Evolutionary conservation across 2,113 vertebrate genomes (phyloP), one percentile per base, ranked within the genome.

Genomic region (Zapornia atra): DNA sequence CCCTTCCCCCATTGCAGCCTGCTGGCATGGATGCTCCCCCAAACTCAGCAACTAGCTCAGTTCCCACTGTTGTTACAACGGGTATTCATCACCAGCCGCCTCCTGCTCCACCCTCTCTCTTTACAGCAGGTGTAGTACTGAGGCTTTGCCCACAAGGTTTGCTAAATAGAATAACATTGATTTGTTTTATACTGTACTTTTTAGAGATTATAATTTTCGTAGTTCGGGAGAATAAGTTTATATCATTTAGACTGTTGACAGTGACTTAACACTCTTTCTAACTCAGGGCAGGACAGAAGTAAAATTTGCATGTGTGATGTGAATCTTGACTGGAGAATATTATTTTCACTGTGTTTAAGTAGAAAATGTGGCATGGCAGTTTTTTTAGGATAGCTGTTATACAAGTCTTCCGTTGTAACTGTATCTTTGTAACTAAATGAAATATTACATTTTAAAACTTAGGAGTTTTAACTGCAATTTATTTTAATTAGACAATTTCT

Each of bases 1-100:
- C 99, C 4, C 98, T 99, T 94, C 99, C 99, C 93, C 98, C 99
- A 21, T 90, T 99, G 72, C 99, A 99, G 92, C 99, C 99, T 56
- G 98, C 99, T 95, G 99, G 99, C 90, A 99, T 99, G 99, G 99
- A 99, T 95, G 99, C 98, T 42, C 99, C 99, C 73, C 99, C 99
- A 76, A 99, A 98, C 86, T 99, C 99, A 86, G 99, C 99, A 84
- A 99, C 99, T 86, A 99, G 99, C 97, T 98, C 99, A 46, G 99
- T 99, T 96, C 99, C 99, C 90, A 98, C 99, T 75, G 99, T 99
- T 79, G 99, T 99, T 84, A 99, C 99, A 38, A 99, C 99, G 56
- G 99, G 99, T 82, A 99, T 99, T 96, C 99, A 98, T 93, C 98
- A 99, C 86, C 98, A 99, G 53, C 98, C 99, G 48, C 99, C 99